Conservation (phyloP, 2,888 invertebrate species). For the Coenonympha glycerion region DNA sequence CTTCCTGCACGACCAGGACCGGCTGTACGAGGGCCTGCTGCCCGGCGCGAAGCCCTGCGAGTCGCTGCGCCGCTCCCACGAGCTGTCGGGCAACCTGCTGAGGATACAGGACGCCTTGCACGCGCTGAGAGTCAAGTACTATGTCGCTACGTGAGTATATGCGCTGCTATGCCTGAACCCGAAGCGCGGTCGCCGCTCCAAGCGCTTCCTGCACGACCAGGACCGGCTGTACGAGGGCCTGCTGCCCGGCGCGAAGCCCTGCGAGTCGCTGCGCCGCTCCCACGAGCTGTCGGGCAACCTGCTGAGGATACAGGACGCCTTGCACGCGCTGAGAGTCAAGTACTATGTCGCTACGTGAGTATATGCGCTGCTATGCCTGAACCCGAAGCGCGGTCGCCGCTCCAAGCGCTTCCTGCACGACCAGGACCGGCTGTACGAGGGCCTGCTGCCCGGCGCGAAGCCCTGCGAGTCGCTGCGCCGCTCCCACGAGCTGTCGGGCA, state of each 20-base stretch:
- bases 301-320: slow-evolving; percentile 79
- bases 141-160: slow-evolving; percentile 87
- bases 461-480: slow-evolving; percentile 77
- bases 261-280: slow-evolving; percentile 79
- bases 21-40: slow-evolving; percentile 88
- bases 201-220: slow-evolving; percentile 88
- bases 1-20: slow-evolving; percentile 91
- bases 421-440: slow-evolving; percentile 92
- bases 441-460: slow-evolving; percentile 78
- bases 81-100: slow-evolving; percentile 82
- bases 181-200: slow-evolving; percentile 81
- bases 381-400: slow-evolving; percentile 84
- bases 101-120: slow-evolving; percentile 82
- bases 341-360: slow-evolving; percentile 86
- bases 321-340: slow-evolving; percentile 85
- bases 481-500: slow-evolving; percentile 84
- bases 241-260: slow-evolving; percentile 73
- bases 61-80: slow-evolving; percentile 82
- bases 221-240: slow-evolving; percentile 91
- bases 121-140: slow-evolving; percentile 83
- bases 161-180: slow-evolving; percentile 93
- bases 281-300: slow-evolving; percentile 85
- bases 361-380: slow-evolving; percentile 86
- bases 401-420: slow-evolving; percentile 87
- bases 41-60: slow-evolving; percentile 68